phyloP scores from a whole-genome alignment of 1,140 invertebrate genomes.

The Teleopsis dalmanni region DNA sequence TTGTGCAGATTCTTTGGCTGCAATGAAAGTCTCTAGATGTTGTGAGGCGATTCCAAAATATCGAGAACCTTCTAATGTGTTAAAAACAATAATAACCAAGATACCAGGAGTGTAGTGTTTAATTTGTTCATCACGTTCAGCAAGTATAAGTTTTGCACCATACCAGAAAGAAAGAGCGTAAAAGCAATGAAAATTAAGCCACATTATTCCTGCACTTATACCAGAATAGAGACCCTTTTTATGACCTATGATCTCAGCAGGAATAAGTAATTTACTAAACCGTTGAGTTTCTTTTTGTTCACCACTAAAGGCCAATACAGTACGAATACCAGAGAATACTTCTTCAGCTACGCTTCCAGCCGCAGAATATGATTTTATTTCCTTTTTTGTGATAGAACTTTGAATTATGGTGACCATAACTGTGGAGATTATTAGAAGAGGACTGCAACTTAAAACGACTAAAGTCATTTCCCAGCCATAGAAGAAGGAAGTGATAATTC shows the following conservation, averaged over 20 bases:
- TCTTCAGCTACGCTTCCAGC: constrained; percentile 82
- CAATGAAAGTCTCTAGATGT: constrained; percentile 66
- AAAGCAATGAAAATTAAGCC: constrained; percentile 72
- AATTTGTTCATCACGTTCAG: constrained; percentile 48
- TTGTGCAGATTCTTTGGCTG: constrained; percentile 72
- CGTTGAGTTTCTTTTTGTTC: constrained; percentile 69
- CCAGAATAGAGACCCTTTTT: constrained; percentile 68
- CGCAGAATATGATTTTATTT: constrained; percentile 71
- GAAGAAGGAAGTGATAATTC: constrained; percentile 70
- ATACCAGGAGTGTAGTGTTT: constrained; percentile 54
- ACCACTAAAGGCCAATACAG: constrained; percentile 80
- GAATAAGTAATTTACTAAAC: constrained; percentile 52
- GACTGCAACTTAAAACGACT: constrained; percentile 74
- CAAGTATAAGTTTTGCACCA: constrained; percentile 59
- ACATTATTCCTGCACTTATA: constrained; percentile 65
- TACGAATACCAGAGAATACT: constrained; percentile 70
- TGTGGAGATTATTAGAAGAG: constrained; percentile 62
- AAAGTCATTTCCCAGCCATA: constrained; percentile 87
- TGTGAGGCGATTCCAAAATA: constrained; percentile 82
- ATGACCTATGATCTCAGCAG: constrained; percentile 59
- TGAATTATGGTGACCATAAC: constrained; percentile 63
- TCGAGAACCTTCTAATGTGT: constrained; percentile 76
- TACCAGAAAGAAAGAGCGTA: constrained; percentile 82
- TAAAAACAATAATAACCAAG: constrained; percentile 69
- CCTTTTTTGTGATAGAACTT: constrained; percentile 63